Evolutionary conservation across 2,888 invertebrate genomes (phyloP).

Genomic region (Scrobipalpa costella): DNA sequence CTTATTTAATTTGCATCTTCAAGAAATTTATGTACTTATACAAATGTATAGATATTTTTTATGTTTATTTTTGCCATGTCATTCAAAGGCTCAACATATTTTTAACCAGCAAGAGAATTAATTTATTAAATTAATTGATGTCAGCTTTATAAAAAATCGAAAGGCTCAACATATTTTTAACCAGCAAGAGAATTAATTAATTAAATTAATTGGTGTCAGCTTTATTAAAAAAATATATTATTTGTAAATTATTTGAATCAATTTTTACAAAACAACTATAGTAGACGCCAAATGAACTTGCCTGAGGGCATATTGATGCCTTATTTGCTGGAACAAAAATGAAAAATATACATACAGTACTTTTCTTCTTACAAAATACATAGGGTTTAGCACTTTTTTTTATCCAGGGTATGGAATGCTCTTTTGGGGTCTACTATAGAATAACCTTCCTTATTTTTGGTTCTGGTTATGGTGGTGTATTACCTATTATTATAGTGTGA

Average conservation of each 20-base stretch:
- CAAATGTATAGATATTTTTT: not conserved
- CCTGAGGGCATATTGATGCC: no score
- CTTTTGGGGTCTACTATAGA: no score
- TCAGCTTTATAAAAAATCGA: constrained; percentile 12
- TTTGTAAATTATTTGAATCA: not conserved
- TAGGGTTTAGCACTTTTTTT: no score
- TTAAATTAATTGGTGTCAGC: constrained; percentile 2
- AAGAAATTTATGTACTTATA: constrained; percentile 16
- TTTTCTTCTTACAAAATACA: no score
- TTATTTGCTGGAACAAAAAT: no score
- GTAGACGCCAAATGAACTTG: no score
- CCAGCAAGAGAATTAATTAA: not conserved
- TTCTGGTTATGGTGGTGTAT: not conserved
- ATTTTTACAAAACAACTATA: not conserved
- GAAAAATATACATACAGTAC: no score
- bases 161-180: constrained; percentile 13
- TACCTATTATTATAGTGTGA: not conserved
- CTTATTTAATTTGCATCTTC: constrained; percentile 13
- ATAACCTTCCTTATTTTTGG: not conserved
- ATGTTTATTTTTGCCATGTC: not conserved
- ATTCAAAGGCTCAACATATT: constrained; percentile 6
- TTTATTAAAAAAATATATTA: not conserved
- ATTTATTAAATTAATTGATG: not conserved
- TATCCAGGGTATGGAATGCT: not conserved
- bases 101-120: not conserved